Evolutionary conservation across 2,888 invertebrate species (phyloP), one percentile per base, ranked within the genome.

Genomic region (Callyntrura sp.): DNA sequence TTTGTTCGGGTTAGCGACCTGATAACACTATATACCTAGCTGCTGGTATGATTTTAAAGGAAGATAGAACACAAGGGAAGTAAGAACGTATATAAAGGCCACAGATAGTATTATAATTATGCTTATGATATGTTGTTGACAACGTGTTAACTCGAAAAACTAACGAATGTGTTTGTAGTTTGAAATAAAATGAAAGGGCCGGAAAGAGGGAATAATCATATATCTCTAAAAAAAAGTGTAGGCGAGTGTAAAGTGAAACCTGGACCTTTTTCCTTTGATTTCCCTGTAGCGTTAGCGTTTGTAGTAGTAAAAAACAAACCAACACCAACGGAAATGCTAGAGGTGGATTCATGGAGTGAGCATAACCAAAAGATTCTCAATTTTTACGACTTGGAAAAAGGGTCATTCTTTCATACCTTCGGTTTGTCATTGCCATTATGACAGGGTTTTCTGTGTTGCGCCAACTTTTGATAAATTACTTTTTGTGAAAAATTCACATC

Each of bases 101-200:
- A n/a, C 68, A 76, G 62, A 86, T 86, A 86, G 76, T 85, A 73
- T 83, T 43, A 81, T 14, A 11, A 65, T 78, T 57, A 85, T 62
- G 60, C 73, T 57, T 85, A 65, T 28, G 20, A 85, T 28, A 65
- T 28, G 28, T 4, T 65, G 86, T 17, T n/a, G 78, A 78, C 78
- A 62, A 85, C 25, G 43, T 73, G 73, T 51, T 17, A 73, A 55
- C 35, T 20, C 25, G n/a, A 65, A 55, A 84, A 84, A 84, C 48
- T 12, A 48, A 11, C 48, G 76, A 62, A 48, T 2, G 6, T 35
- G 2, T 6, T 43, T 62, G 0, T 62, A 62, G 20, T 65, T 28
- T 5, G 17, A 70, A 70, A 17, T 35, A n/a, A 68, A n/a, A 70
- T n/a, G 43, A 43, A 35, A 70, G 4, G 23, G 11, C 17, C 43